phyloP scores from a whole-genome alignment of 2,113 vertebrate species.

The Trematomus loennbergii region DNA sequence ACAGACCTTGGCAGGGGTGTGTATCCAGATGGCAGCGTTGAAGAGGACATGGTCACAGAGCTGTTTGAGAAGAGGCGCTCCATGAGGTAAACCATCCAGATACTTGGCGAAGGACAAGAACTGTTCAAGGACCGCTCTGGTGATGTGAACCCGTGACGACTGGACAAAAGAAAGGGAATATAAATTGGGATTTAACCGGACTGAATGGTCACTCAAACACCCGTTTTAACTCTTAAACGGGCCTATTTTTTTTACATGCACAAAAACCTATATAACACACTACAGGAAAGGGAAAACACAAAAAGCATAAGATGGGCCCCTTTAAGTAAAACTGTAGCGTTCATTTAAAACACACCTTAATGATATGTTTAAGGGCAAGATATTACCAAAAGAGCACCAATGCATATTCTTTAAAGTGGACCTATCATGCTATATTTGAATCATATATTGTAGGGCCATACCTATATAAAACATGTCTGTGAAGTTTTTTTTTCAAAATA shows the following conservation, averaged over 20 bases:
- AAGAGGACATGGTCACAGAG: constrained; percentile 99
- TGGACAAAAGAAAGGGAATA: constrained; percentile 58
- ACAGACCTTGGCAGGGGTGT: constrained; percentile 97
- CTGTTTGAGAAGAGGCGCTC: constrained; percentile 96
- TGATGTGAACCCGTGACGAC: constrained; percentile 98
- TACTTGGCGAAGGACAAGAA: constrained; percentile 99
- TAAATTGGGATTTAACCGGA: background rate
- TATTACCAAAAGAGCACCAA: background rate
- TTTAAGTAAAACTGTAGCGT: background rate
- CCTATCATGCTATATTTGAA: no score
- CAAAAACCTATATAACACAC: no score
- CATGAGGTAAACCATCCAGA: constrained; percentile 96
- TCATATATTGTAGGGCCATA: no score
- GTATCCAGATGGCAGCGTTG: constrained; percentile 99
- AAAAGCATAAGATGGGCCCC: no score
- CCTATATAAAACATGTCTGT: no score
- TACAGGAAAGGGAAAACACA: no score
- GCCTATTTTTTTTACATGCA: no score
- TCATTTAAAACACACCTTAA: background rate
- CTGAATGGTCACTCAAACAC: background rate
- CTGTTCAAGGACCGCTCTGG: constrained; percentile 95
- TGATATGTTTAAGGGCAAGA: background rate
- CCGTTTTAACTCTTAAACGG: background rate
- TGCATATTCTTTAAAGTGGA: background rate
- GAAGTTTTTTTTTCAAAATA: no score